phyloP scores from a whole-genome alignment of 2,888 invertebrate genomes.

The Teinopalpus imperialis region DNA sequence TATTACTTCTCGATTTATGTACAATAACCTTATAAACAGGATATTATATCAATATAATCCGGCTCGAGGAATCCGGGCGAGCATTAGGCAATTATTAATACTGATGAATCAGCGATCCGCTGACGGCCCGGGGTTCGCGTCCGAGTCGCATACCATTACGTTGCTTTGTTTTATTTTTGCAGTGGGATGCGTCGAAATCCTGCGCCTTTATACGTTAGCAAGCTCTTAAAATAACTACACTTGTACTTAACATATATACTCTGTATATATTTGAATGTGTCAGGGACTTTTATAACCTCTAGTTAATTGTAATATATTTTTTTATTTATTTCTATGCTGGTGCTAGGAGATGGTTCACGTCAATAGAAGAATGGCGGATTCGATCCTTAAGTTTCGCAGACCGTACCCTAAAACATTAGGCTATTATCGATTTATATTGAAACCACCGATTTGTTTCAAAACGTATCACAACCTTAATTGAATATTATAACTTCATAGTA shows the following conservation, averaged over 20 bases:
- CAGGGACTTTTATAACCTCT: background rate
- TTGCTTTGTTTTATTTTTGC: slow-evolving; percentile 25
- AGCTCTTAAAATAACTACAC: slow-evolving; percentile 17
- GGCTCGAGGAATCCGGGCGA: slow-evolving; percentile 15
- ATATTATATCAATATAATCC: slow-evolving; percentile 7
- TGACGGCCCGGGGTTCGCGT: slow-evolving; percentile 18
- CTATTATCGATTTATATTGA: no score
- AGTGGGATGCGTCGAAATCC: slow-evolving; percentile 23
- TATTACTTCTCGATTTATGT: no score
- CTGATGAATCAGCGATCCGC: slow-evolving; percentile 24
- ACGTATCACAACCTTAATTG: no score
- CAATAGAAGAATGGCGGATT: no score
- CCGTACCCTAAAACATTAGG: no score
- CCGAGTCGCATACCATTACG: slow-evolving; percentile 23
- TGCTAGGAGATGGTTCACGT: no score
- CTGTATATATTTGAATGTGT: background rate
- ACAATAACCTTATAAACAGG: slow-evolving; percentile 5
- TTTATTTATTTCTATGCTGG: background rate
- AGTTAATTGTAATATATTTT: background rate
- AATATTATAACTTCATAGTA: no score
- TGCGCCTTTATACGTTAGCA: slow-evolving; percentile 10
- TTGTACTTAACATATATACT: background rate
- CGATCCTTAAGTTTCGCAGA: no score
- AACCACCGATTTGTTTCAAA: no score
- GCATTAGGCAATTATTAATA: slow-evolving; percentile 26